Evolutionary conservation across 2,888 invertebrate species (phyloP).

Genomic region (Lasius fuliginosus): DNA sequence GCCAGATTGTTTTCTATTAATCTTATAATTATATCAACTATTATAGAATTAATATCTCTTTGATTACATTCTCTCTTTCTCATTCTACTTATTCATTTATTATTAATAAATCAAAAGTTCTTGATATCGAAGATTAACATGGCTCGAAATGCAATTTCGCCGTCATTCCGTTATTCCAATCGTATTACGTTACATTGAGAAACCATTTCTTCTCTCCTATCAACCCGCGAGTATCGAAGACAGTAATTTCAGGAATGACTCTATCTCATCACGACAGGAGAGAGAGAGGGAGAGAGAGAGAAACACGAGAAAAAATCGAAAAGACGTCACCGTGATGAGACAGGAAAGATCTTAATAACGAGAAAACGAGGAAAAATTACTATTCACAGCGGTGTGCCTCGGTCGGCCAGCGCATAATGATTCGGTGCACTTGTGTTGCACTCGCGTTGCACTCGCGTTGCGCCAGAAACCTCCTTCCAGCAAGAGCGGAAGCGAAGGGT

Average conservation of each 20-base stretch:
- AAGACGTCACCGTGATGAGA: slow-evolving; percentile 17
- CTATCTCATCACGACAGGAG: slow-evolving; percentile 37
- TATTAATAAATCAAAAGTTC: not conserved
- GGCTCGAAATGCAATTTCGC: not conserved
- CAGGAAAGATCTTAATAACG: slow-evolving; percentile 38
- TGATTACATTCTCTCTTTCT: not conserved
- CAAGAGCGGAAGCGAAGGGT: slow-evolving; percentile 31
- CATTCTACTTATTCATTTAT: not conserved
- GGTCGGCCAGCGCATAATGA: slow-evolving; percentile 58
- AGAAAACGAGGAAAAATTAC: slow-evolving; percentile 49
- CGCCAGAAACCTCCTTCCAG: slow-evolving; percentile 46
- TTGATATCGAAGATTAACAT: not conserved
- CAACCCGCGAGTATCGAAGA: slow-evolving; percentile 19
- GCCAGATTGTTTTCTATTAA: not conserved
- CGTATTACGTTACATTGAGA: slow-evolving; percentile 6
- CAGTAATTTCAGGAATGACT: slow-evolving; percentile 41
- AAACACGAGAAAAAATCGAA: not conserved
- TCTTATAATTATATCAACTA: not conserved
- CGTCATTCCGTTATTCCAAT: slow-evolving; percentile 27
- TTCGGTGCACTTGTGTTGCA: slow-evolving; percentile 40
- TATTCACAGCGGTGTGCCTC: slow-evolving; percentile 28
- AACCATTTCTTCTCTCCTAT: slow-evolving; percentile 13
- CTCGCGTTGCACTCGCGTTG: slow-evolving; percentile 35
- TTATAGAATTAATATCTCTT: not conserved
- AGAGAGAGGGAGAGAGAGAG: not conserved